Conservation (phyloP, 2,888 invertebrate genomes). For the Megastigmus dorsalis region DNA sequence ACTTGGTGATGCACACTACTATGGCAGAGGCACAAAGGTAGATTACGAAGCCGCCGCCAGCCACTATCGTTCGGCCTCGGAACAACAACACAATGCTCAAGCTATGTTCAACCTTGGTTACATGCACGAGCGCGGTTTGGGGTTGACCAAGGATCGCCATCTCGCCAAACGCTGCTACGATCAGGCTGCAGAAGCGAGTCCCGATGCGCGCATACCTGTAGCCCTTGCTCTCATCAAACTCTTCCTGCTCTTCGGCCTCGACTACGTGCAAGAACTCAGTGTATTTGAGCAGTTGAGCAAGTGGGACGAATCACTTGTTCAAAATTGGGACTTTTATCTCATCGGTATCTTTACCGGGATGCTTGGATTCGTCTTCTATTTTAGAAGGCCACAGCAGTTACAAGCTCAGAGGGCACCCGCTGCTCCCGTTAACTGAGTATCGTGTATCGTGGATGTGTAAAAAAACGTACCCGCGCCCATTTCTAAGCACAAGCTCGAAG, state of each 20-base stretch:
- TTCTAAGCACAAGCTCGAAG: conserved; percentile 20
- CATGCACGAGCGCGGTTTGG: conserved; percentile 98
- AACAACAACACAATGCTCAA: conserved; percentile 96
- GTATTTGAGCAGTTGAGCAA: conserved; percentile 76
- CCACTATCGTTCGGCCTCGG: conserved; percentile 93
- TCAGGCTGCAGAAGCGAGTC: conserved; percentile 92
- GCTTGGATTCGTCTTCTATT: conserved; percentile 88
- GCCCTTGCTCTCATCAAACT: conserved; percentile 92
- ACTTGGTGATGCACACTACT: conserved; percentile 98
- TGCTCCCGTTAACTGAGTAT: conserved; percentile 64
- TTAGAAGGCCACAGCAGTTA: conserved; percentile 77
- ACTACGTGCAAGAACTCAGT: conserved; percentile 84
- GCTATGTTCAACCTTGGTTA: conserved; percentile 99
- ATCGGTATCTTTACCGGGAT: conserved; percentile 88
- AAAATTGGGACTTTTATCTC: conserved; percentile 96
- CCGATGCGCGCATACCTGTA: conserved; percentile 95
- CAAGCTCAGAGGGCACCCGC: conserved; percentile 56
- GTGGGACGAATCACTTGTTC: conserved; percentile 83
- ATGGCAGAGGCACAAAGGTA: conserved; percentile 92
- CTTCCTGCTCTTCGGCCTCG: conserved; percentile 83
- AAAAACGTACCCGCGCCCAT: not conserved
- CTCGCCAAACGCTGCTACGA: conserved; percentile 98
- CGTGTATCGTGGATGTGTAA: too few relatives aligned
- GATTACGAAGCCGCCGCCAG: conserved; percentile 95
- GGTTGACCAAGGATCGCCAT: conserved; percentile 92